phyloP scores from a whole-genome alignment of 1,140 invertebrate species.

The Aricia agestis region DNA sequence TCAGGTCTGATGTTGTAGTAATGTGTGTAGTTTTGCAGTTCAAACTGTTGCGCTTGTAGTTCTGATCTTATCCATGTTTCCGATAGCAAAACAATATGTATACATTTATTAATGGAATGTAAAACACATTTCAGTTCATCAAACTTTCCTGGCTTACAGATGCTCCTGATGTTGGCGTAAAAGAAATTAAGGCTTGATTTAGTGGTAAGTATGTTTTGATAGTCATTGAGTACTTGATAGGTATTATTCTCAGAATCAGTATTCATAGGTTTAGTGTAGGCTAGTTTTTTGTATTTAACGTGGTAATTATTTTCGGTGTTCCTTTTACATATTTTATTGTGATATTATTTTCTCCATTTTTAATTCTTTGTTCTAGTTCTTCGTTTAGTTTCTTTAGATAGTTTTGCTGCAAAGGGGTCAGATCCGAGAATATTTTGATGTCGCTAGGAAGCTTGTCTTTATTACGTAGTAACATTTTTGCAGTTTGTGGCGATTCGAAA shows the following conservation, averaged over 20 bases:
- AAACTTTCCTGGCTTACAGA: conserved; percentile 17
- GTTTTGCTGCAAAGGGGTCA: conserved; percentile 16
- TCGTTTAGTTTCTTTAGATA: conserved; percentile 4
- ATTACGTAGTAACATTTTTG: conserved; percentile 25
- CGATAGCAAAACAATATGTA: conserved; percentile 17
- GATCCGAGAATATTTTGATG: conserved; percentile 16
- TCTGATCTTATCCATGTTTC: conserved; percentile 26
- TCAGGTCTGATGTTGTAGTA: conserved; percentile 18
- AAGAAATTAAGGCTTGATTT: conserved; percentile 23
- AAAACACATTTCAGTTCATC: conserved; percentile 20
- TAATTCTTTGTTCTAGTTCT: background rate
- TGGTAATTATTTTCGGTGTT: conserved; percentile 11
- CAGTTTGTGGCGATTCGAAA: conserved; percentile 22
- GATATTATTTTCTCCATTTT: conserved; percentile 18
- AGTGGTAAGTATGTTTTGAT: conserved; percentile 12
- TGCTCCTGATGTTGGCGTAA: conserved; percentile 21
- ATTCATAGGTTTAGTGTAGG: background rate
- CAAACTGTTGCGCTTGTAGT: conserved; percentile 9
- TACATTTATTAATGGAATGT: conserved; percentile 5
- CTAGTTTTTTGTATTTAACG: background rate
- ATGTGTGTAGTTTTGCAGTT: conserved; percentile 21
- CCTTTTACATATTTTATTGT: conserved; percentile 21
- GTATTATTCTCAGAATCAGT: background rate
- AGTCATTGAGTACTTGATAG: conserved; percentile 20
- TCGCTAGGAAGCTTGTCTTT: conserved; percentile 17